A percentile compares a stretch with the other conserved stretches of the same genome.
Conservation (phyloP, 2,888 invertebrate genomes). For the Ptilodon capucinus region DNA sequence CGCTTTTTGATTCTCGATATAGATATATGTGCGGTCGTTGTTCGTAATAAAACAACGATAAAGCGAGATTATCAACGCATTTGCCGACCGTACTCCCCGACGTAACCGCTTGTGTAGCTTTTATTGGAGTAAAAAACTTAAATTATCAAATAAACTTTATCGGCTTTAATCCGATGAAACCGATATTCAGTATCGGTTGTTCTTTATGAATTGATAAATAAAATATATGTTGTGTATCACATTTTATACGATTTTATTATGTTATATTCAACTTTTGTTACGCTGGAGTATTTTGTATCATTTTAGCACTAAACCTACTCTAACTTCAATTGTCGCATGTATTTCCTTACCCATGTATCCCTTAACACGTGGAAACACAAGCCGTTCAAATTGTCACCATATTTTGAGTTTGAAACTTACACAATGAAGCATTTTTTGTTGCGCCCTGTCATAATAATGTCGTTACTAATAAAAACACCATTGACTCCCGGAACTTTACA, state of each 20-base stretch:
- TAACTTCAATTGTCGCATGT: not conserved
- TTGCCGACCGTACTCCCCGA: slow-evolving; percentile 18
- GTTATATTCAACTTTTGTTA: slow-evolving; percentile 1
- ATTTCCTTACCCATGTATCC: slow-evolving; percentile 15
- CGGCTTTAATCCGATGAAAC: slow-evolving; percentile 26
- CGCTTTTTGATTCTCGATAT: slow-evolving; percentile 41
- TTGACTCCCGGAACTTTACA: slow-evolving; percentile 67
- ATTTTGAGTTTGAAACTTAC: slow-evolving; percentile 25
- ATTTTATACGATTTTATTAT: slow-evolving; percentile 21
- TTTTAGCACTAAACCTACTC: not conserved
- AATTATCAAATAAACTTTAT: slow-evolving; percentile 28
- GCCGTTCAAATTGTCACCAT: slow-evolving; percentile 16
- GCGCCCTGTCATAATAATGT: slow-evolving; percentile 52
- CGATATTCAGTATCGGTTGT: slow-evolving; percentile 18
- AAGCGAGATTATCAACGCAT: slow-evolving; percentile 32
- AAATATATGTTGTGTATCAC: slow-evolving; percentile 19
- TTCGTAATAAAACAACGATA: slow-evolving; percentile 39
- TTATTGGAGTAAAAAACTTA: slow-evolving; percentile 30
- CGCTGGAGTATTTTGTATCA: not conserved
- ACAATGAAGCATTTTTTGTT: slow-evolving; percentile 42
- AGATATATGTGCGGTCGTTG: slow-evolving; percentile 29
- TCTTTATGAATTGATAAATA: slow-evolving; percentile 9
- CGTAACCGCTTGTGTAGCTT: slow-evolving; percentile 26
- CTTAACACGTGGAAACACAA: slow-evolving; percentile 2
- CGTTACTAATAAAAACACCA: slow-evolving; percentile 60